Base-by-base conservation (phyloP, 2,797 vertebrate genomes). In the Hirundo rustica region DNA sequence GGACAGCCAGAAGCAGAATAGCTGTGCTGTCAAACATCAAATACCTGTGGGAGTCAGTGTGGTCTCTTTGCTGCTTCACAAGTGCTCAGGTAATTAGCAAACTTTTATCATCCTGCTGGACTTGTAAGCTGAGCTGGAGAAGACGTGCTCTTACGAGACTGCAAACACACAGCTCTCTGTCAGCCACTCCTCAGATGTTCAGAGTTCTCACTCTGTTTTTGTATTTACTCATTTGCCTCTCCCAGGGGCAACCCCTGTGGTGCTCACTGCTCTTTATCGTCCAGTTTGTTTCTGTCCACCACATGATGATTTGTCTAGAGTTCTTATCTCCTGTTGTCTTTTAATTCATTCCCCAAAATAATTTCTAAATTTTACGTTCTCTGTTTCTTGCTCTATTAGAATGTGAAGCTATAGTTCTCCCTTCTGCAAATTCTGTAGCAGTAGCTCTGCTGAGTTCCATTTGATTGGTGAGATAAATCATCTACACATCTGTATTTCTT, bases 181-280 rank as follows among this genome's bases (percentile, higher is more conserved):
- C 77, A 64, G 51, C 47, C 65, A 84, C 57, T 93, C 62, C 34
- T 84, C 44, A n/a, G 80, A 81, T 92, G 66, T n/a, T 91, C 82
- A 38, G 11, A 38, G 38, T 38, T 38, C 38, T 72, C 82, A 30
- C 19, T 68, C 32, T 40, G 38, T 84, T 94, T 91, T 72, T 44
- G 5, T 36, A 10, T 74, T 77, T 88, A 25, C 22, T 60, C 32
- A 92, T 96, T 91, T 70, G 12, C 71, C n/a, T 93, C 30, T 91
- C 61, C 50, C 22, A 53, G 48, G 36, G 36, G 60, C 71, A 94
- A 72, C 70, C 57, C 2, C 0, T 45, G 55, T 79, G 58, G 21
- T 72, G 73, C 19, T 81, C 66, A 62, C 66, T 66, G 74, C 15
- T 74, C 20, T 90, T 94, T 73, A 66, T 54, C 5, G 17, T 44